phyloP scores from a whole-genome alignment of 1,140 invertebrate species.

The Drosophila ercepeae region DNA sequence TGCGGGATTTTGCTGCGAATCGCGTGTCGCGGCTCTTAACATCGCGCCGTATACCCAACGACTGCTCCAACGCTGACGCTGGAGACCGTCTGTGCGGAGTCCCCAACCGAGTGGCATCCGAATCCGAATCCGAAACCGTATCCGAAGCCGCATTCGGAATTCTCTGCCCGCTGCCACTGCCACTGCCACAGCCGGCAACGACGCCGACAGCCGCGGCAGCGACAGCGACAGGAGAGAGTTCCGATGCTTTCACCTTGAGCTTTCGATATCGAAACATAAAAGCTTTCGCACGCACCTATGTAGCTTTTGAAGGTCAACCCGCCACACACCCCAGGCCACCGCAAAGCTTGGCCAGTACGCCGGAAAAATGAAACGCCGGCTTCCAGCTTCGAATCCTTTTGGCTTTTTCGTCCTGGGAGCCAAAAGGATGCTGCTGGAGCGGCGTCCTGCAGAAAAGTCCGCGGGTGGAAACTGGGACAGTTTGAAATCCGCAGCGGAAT shows the following conservation, averaged over 20 bases:
- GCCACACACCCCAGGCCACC: background rate
- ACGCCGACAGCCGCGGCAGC: background rate
- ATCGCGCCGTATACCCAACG: slow-evolving; percentile 83
- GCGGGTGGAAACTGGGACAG: slow-evolving; percentile 60
- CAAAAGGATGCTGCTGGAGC: slow-evolving; percentile 2
- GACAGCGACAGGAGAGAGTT: slow-evolving; percentile 5
- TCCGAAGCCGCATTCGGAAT: slow-evolving; percentile 5
- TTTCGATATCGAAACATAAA: slow-evolving; percentile 11
- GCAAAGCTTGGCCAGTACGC: background rate
- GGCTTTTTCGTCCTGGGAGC: background rate
- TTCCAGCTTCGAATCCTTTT: background rate
- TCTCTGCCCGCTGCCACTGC: slow-evolving; percentile 39
- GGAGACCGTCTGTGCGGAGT: slow-evolving; percentile 61
- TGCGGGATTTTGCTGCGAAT: slow-evolving; percentile 46
- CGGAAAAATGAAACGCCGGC: slow-evolving; percentile 8
- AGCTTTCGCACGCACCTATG: background rate
- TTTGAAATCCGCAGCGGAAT: slow-evolving; percentile 39
- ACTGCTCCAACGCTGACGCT: slow-evolving; percentile 74
- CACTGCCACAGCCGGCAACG: slow-evolving; percentile 15
- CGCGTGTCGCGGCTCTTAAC: slow-evolving; percentile 79
- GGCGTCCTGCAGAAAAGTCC: slow-evolving; percentile 14
- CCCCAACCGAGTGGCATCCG: slow-evolving; percentile 34
- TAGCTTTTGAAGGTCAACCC: slow-evolving; percentile 4
- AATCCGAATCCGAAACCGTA: slow-evolving; percentile 56
- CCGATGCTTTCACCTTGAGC: slow-evolving; percentile 51